Evolutionary conservation across 2,113 vertebrate species (phyloP), one percentile per base, ranked within the genome.

Genomic region (Anolis sagrei): DNA sequence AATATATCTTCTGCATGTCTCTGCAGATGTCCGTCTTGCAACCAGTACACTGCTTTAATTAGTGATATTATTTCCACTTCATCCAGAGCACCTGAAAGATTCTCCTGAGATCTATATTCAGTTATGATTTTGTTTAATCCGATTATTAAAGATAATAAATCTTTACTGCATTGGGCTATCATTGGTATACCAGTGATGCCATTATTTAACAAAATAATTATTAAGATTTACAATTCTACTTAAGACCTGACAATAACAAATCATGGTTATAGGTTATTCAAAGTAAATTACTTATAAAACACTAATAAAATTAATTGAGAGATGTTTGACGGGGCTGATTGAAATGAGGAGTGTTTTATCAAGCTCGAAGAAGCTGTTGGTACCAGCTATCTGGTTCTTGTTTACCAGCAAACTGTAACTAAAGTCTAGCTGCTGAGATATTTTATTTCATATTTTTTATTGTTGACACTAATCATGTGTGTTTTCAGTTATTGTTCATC

Each of bases 171-270:
- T 93, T 93, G 81, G 74, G 93, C 91, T 94, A 94, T 94, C 84
- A 90, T 96, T 90, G 89, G 44, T 87, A 94, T 88, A 83, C 84
- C 94, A 94, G 90, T 87, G 89, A 91, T 92, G 92, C 84, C 88
- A 94, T 95, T 96, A 96, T 94, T 96, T 96, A 96, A 96, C 95
- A 92, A 96, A 97, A 96, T 95, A 95, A 96, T 96, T 95, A 95
- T 93, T 94, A 90, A 78, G 87, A 91, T 92, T 95, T 95, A 92
- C 78, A 92, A 91, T 94, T 93, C 90, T 80, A 93, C 94, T 95
- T 96, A 93, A 86, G 90, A 87, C 79, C 85, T 83, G 93, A 94
- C 91, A 92, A 91, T 92, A 95, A 95, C 91, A 96, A 95, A 95
- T 95, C 91, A 93, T 84, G 94, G 88, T 93, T 94, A 95, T 51